These are phyloP conservation scores for Meandrusa payeni DNA, from an alignment of 2,888 invertebrate genomes.

Conservation along the genomic window DNA sequence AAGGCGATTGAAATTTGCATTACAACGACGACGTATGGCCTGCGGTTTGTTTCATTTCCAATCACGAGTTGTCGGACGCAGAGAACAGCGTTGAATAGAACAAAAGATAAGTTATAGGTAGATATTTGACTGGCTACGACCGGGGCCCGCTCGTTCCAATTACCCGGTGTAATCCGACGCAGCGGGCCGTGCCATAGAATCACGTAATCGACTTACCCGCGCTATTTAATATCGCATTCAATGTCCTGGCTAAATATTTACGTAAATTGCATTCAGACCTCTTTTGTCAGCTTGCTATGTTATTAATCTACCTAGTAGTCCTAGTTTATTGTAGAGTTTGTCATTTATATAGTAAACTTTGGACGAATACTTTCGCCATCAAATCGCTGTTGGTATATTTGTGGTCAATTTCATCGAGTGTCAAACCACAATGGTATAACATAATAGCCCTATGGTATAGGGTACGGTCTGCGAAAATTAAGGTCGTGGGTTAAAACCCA, in stretches of 20 bases:
- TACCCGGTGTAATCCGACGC: slow-evolving; percentile 56
- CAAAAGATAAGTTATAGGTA: slow-evolving; percentile 23
- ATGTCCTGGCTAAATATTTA: slow-evolving; percentile 61
- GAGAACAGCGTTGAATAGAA: slow-evolving; percentile 15
- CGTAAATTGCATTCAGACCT: slow-evolving; percentile 43
- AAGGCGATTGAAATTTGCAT: slow-evolving; percentile 9
- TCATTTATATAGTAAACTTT: too few species aligned
- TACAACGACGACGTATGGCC: background rate
- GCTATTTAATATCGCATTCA: slow-evolving; percentile 63
- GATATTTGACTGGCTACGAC: slow-evolving; percentile 26
- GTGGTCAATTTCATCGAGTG: too few species aligned
- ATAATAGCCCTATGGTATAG: too few species aligned
- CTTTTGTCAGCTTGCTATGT: slow-evolving; percentile 35
- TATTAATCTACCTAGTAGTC: too few species aligned
- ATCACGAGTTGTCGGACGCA: slow-evolving; percentile 9
- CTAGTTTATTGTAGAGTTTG: too few species aligned
- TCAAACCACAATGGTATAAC: too few species aligned
- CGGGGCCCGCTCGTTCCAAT: slow-evolving; percentile 41
- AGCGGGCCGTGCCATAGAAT: slow-evolving; percentile 48
- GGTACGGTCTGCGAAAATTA: too few species aligned
- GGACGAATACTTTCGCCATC: too few species aligned
- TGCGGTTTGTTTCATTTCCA: slow-evolving; percentile 10
- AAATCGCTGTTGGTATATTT: too few species aligned
- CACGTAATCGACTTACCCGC: slow-evolving; percentile 60
- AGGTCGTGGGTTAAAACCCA: too few species aligned